Conservation (phyloP, 2,888 invertebrate genomes). For the Ornithoptera priamus region DNA sequence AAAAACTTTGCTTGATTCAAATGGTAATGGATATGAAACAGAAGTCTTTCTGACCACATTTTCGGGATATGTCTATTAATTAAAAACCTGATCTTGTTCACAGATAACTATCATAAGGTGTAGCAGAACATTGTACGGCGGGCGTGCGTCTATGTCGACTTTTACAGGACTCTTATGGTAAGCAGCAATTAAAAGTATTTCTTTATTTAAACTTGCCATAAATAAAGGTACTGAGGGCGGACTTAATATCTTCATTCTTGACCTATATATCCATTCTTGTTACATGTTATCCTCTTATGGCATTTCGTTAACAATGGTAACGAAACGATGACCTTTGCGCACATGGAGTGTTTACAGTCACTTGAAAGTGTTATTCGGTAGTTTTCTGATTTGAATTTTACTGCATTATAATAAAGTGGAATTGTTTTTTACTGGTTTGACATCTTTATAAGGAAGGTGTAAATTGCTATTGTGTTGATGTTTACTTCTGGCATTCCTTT, state of each 20-base stretch:
- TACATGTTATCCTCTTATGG: slow-evolving; percentile 8
- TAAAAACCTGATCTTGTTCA: not conserved
- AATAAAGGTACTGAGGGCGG: no score
- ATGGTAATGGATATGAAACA: not conserved
- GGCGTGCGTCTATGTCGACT: slow-evolving; percentile 19
- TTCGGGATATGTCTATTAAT: not conserved
- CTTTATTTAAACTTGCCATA: no score
- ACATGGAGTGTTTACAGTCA: slow-evolving; percentile 22
- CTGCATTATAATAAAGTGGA: slow-evolving; percentile 28
- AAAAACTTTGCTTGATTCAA: no score
- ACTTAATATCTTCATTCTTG: slow-evolving; percentile 32
- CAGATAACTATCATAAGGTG: not conserved
- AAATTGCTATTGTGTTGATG: slow-evolving; percentile 35
- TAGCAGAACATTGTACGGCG: not conserved
- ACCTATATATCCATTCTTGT: slow-evolving; percentile 36
- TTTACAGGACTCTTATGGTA: slow-evolving; percentile 32
- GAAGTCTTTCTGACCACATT: not conserved
- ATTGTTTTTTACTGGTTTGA: not conserved
- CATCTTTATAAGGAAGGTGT: slow-evolving; percentile 40
- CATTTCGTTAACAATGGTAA: slow-evolving; percentile 28
- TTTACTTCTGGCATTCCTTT: slow-evolving; percentile 62
- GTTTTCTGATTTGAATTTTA: slow-evolving; percentile 15
- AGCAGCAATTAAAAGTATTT: slow-evolving; percentile 17
- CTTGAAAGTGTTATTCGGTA: not conserved
- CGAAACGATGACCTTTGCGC: slow-evolving; percentile 21